Base-by-base conservation (phyloP, 2,797 vertebrate species). In the Sebastes goodei region DNA sequence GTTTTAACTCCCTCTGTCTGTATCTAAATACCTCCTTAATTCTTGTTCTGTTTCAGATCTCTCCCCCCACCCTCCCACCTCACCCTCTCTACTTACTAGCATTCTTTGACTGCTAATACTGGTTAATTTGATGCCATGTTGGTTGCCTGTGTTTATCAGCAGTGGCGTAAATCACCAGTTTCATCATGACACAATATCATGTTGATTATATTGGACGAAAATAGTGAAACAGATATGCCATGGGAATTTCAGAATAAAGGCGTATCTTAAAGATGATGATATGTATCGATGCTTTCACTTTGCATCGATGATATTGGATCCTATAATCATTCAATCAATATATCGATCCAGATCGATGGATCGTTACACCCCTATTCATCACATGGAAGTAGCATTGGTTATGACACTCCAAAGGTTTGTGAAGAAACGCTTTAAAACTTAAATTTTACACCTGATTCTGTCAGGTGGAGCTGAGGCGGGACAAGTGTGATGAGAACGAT, bases 1-100 rank as follows among this genome's bases (percentile, higher is more conserved):
- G 57, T 80, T 82, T 59, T 20, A 15, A 74, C 78, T 84, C 74
- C 35, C 9, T 65, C 61, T 75, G 61, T 68, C 30, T 78, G 35
- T 61, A 17, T 81, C n/a, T 79, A n/a, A 65, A 81, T 42, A 17
- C 23, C 20, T n/a, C 14, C 23, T 35, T 25, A 29, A 33, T 21
- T 4, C 59, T 57, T 25, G n/a, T 74, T 68, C 64, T 33, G 29
- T 23, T 57, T 69, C 55, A 68, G 21, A 42, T 46, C 4, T 32
- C 4, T 20, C 7, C 10, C 23, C 21, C 3, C 10, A 46, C 11
- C 27, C 27, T n/a, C 9, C 1, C 20, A 11, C 21, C 21, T 55
- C 20, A 2, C 49, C n/a, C 33, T 42, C 8, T 35, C 7, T 33
- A 5, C 46, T 30, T 1, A 10, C 3, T 15, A 32, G 1, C 27